Evolutionary conservation across 2,888 invertebrate species (phyloP), one percentile per base, ranked within the genome.

Genomic region (Orthonevra nobilis): DNA sequence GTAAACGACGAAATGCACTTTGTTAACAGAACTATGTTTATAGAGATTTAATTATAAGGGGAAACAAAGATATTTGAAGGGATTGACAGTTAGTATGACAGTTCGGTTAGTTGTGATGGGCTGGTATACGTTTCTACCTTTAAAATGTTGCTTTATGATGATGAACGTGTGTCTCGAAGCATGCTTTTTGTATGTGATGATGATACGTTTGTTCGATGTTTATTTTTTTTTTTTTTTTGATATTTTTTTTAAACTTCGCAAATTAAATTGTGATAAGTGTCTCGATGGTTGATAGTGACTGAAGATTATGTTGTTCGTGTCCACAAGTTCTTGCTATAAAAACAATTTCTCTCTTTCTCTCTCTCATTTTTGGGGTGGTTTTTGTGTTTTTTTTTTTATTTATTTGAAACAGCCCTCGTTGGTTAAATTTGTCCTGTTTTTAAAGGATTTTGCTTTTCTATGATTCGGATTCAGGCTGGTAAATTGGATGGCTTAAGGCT

Each of bases 321-420:
- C 58, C 60, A 66, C 63, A 79, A 77, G 70, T 63, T 77, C 64
- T 54, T 70, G 77, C 77, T 77, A 58, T 70, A 77, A 77, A 64
- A 73, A 68, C 61, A 72, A 60, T 61, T 79, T 79, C 79, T 79
- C 79, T 79, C 79, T 79, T 52, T 79, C 73, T 79, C 68, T 70
- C 44, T 70, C 3, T 54, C 9, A 28, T n/a, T 36, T 2, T 64
- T 26, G 32, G 32, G 60, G 50, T 5, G 9, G 4, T 4, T 42
- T 9, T 30, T 15, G 14, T 15, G 5, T 48, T 48, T 17, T 2
- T n/a, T n/a, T n/a, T 40, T 19, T 15, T 5, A 40, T 15, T 6
- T 52, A 6, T 34, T 34, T 52, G 9, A 3, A 36, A n/a, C n/a
- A 48, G 28, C 26, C 17, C 28, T 15, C 28, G 10, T 38, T n/a